A percentile compares a stretch with the other conserved stretches of the same genome.
These are phyloP conservation scores for Watsonalla cultraria DNA, from an alignment of 2,888 invertebrate genomes.

Conservation along the genomic window DNA sequence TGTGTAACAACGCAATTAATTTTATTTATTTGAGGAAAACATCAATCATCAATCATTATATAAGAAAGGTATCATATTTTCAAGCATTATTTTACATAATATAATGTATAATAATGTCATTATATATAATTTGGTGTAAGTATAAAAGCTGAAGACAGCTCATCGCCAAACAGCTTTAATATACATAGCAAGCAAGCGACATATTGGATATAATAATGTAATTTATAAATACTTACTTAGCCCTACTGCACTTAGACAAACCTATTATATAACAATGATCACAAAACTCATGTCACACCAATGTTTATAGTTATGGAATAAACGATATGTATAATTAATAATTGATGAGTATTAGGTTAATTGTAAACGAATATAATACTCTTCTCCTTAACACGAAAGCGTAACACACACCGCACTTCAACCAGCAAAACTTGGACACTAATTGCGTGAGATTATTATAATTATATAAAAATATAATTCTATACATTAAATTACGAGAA, in stretches of 20 bases:
- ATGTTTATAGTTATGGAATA: conserved; percentile 39
- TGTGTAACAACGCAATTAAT: too few relatives aligned
- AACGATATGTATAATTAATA: conserved; percentile 63
- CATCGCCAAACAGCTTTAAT: conserved; percentile 25
- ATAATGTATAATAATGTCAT: too few relatives aligned
- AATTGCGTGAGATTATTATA: conserved; percentile 30
- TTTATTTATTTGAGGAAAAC: too few relatives aligned
- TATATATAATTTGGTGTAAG: background rate
- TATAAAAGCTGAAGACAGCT: conserved; percentile 35
- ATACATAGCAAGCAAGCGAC: conserved; percentile 17
- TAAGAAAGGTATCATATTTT: too few relatives aligned
- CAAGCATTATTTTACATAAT: too few relatives aligned
- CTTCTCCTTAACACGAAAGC: conserved; percentile 46
- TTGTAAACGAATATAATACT: conserved; percentile 44
- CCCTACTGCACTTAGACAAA: conserved; percentile 34
- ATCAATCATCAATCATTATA: too few relatives aligned
- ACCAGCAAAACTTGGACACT: conserved; percentile 68
- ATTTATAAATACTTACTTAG: conserved; percentile 44
- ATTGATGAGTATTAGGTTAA: conserved; percentile 62
- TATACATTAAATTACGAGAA: background rate
- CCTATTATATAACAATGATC: conserved; percentile 51
- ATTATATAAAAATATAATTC: background rate
- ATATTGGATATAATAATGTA: background rate
- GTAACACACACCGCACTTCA: conserved; percentile 66
- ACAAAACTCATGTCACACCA: conserved; percentile 54